Percentiles rank a stretch among this genome's conserved stretches.
phyloP scores from a whole-genome alignment of 2,888 invertebrate species.

The Bombylius discolor region DNA sequence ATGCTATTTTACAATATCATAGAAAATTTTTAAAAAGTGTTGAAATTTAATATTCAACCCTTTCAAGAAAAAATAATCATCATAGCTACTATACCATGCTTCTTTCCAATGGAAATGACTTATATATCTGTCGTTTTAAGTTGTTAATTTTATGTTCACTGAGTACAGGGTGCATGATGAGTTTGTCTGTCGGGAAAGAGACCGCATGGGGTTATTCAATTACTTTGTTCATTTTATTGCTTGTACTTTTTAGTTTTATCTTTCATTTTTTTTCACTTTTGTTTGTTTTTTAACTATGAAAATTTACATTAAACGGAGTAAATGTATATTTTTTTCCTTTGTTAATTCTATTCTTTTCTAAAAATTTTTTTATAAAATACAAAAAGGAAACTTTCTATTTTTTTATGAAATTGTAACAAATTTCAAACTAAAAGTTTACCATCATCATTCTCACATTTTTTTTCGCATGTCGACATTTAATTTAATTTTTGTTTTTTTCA shows the following conservation, averaged over 20 bases:
- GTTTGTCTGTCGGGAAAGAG: not conserved
- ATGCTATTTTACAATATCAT: not conserved
- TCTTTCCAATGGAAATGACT: conserved; percentile 3
- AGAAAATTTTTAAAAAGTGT: not conserved
- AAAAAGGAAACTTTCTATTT: too few relatives aligned
- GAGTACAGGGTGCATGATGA: not conserved
- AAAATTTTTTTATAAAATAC: too few relatives aligned
- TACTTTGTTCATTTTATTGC: conserved; percentile 7
- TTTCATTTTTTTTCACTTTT: not conserved
- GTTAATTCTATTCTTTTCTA: too few relatives aligned
- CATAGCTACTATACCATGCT: not conserved
- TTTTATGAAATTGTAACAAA: too few relatives aligned
- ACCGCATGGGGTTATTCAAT: conserved; percentile 13
- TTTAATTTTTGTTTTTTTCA: too few relatives aligned
- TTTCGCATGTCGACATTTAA: too few relatives aligned
- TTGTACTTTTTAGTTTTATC: too few relatives aligned
- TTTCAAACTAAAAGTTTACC: too few relatives aligned
- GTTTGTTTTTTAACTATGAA: too few relatives aligned
- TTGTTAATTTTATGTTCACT: conserved; percentile 6
- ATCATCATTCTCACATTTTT: too few relatives aligned
- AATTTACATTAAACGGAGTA: too few relatives aligned
- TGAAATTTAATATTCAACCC: conserved; percentile 8
- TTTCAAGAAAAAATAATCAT: not conserved
- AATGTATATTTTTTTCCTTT: too few relatives aligned
- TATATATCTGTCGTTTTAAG: conserved; percentile 4